These are phyloP conservation scores for Dendrolimus houi DNA, from an alignment of 2,888 invertebrate species.

Conservation along the genomic window DNA sequence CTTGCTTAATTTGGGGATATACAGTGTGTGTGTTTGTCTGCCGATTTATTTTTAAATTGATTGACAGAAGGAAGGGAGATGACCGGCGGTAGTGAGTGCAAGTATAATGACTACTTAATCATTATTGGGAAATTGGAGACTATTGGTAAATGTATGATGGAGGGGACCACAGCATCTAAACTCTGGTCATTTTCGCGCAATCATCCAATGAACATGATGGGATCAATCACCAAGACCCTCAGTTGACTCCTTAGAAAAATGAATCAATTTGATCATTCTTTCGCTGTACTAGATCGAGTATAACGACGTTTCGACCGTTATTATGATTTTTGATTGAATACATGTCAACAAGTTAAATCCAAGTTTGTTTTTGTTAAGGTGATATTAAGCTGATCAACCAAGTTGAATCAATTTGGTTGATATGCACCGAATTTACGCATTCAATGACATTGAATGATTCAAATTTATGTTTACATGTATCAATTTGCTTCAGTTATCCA, in stretches of 20 bases:
- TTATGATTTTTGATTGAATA: neutral
- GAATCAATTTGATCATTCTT: slow-evolving; percentile 30
- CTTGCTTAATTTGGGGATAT: no score
- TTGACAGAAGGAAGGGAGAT: no score
- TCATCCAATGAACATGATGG: slow-evolving; percentile 73
- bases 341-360: neutral
- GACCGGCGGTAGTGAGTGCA: slow-evolving; percentile 29
- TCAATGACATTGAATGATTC: no score
- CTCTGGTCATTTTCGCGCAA: slow-evolving; percentile 67
- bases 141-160: slow-evolving; percentile 38
- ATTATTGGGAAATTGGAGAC: slow-evolving; percentile 36
- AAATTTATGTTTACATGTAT: no score
- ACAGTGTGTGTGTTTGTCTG: no score
- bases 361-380: no score
- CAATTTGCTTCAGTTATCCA: no score
- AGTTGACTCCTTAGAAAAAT: slow-evolving; percentile 60
- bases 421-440: no score
- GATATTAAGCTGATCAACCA: no score
- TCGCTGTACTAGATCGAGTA: slow-evolving; percentile 13
- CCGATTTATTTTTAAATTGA: no score
- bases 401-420: no score
- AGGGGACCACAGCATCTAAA: slow-evolving; percentile 55
- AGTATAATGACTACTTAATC: slow-evolving; percentile 52
- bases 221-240: slow-evolving; percentile 70
- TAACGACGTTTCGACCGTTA: slow-evolving; percentile 6